These are phyloP conservation scores for Gracilinanus agilis DNA, from an alignment of 2,113 vertebrate genomes.

Conservation along the genomic window DNA sequence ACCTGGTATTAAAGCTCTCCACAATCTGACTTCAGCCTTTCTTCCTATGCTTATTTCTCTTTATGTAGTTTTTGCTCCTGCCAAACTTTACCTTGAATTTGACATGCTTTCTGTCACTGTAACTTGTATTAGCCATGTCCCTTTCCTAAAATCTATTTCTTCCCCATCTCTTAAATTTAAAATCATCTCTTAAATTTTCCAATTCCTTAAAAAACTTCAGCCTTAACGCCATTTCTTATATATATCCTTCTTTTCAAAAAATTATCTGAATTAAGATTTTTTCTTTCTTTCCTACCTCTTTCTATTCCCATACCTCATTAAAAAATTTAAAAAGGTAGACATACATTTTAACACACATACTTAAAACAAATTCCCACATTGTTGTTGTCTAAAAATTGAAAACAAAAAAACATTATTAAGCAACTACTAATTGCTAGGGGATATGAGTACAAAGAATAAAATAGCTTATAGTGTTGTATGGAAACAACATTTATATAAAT, in stretches of 20 bases:
- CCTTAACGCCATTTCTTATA: not conserved
- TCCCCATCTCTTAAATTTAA: too few species aligned
- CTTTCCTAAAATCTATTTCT: too few species aligned
- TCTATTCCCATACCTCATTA: not conserved
- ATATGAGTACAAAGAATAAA: not conserved
- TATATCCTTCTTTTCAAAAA: not conserved
- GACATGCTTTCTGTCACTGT: too few species aligned
- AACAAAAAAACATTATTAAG: not conserved
- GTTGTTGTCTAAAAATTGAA: not conserved
- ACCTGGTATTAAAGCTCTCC: too few species aligned
- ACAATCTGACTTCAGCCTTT: too few species aligned
- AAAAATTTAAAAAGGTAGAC: not conserved
- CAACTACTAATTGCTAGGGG: not conserved
- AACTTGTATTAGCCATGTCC: too few species aligned
- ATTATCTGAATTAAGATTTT: not conserved
- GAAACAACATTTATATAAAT: not conserved
- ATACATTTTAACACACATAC: not conserved
- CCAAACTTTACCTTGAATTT: too few species aligned
- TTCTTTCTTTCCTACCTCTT: not conserved
- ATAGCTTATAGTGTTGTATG: not conserved
- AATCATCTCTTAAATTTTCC: too few species aligned
- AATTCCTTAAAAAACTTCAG: too few species aligned
- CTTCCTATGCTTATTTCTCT: too few species aligned
- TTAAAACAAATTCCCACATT: not conserved
- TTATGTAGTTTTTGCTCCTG: too few species aligned